Evolutionary conservation across 2,113 vertebrate species (phyloP).

Genomic region (Sphyrna mokarran): DNA sequence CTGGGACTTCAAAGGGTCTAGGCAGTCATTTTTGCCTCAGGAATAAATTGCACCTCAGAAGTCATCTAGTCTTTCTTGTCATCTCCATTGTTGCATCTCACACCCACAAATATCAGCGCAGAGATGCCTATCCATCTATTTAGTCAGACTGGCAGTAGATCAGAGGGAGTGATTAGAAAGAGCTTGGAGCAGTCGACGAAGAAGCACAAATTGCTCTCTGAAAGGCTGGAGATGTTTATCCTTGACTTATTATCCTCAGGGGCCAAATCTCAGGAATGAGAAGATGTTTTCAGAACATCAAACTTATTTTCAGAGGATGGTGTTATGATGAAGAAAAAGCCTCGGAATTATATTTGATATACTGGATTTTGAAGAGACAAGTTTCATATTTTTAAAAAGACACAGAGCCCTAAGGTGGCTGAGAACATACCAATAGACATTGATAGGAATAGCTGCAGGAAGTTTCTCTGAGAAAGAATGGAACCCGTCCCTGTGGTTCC

Average conservation of each 20-base stretch:
- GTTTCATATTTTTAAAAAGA: too few relatives aligned
- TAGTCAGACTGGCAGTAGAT: background rate
- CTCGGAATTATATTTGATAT: too few relatives aligned
- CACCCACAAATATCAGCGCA: background rate
- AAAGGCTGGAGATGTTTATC: background rate
- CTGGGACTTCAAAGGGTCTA: background rate
- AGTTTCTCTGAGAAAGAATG: too few relatives aligned
- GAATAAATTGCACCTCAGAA: background rate
- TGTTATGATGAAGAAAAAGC: too few relatives aligned
- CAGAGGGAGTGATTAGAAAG: background rate
- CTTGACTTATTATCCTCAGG: background rate
- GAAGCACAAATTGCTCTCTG: background rate
- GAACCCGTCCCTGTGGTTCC: too few relatives aligned
- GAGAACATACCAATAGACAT: too few relatives aligned
- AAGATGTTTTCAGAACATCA: background rate
- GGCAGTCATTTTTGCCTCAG: background rate
- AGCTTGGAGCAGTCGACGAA: background rate
- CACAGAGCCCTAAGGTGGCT: too few relatives aligned
- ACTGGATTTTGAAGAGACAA: too few relatives aligned
- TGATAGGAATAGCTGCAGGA: too few relatives aligned
- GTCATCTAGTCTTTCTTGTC: background rate
- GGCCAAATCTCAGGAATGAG: background rate
- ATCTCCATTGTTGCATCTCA: background rate
- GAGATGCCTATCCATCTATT: background rate
- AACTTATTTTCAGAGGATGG: background rate